Conservation (phyloP, 2,797 vertebrate genomes). For the Nasua narica region DNA sequence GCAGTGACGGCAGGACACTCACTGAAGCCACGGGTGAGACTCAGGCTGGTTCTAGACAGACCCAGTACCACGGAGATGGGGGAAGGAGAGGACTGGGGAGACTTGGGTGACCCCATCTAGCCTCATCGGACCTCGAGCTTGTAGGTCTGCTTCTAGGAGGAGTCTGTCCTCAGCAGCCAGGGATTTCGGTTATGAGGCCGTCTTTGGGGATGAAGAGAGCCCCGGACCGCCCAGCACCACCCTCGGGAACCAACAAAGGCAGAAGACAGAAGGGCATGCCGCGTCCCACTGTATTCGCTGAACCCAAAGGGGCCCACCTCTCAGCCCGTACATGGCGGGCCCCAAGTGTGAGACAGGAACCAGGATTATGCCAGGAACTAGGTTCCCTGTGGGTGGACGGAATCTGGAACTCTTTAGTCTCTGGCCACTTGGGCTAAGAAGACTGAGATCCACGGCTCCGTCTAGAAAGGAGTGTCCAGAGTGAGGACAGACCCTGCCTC, state of each 20-base stretch:
- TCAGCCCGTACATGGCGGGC: neutral
- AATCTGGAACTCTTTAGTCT: neutral
- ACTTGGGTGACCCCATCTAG: too few relatives aligned
- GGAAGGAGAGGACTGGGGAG: too few relatives aligned
- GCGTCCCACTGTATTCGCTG: neutral
- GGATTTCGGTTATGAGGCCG: neutral
- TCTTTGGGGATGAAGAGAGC: neutral
- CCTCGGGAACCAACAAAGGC: neutral
- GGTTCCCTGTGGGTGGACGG: neutral
- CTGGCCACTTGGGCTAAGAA: neutral
- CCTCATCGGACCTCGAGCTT: neutral
- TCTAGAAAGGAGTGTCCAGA: neutral
- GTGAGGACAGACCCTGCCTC: neutral
- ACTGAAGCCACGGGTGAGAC: neutral
- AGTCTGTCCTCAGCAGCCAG: neutral
- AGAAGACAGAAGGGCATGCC: neutral
- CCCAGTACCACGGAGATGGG: rapidly evolving
- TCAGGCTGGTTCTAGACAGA: too few relatives aligned
- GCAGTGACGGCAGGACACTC: rapidly evolving
- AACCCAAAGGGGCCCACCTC: neutral
- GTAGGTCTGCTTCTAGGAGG: neutral
- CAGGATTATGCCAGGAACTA: too few relatives aligned
- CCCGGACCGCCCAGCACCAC: too few relatives aligned
- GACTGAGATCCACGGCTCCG: neutral
- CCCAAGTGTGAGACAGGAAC: neutral